These are phyloP conservation scores for Nephrotoma guestfalica DNA, from an alignment of 2,888 invertebrate species.

Conservation along the genomic window DNA sequence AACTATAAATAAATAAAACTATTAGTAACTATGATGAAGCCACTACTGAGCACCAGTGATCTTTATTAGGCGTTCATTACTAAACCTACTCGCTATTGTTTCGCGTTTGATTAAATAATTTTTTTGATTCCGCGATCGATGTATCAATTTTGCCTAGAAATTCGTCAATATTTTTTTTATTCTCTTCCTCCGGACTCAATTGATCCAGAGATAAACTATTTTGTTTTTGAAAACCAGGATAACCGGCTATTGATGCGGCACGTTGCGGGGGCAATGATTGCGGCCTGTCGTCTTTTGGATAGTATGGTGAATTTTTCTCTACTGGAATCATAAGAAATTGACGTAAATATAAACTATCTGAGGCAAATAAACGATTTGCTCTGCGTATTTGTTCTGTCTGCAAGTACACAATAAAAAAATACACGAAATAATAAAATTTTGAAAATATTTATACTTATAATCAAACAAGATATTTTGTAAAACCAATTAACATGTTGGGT, in stretches of 20 bases:
- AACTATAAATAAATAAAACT: slow-evolving; percentile 15
- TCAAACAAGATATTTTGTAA: neutral
- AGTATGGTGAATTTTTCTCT: slow-evolving; percentile 46
- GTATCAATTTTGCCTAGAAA: slow-evolving; percentile 73
- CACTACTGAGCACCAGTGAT: neutral
- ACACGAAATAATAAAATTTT: neutral
- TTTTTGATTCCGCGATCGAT: slow-evolving; percentile 69
- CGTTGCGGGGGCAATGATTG: slow-evolving; percentile 33
- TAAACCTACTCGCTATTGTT: slow-evolving; percentile 56
- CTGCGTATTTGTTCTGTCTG: slow-evolving; percentile 90
- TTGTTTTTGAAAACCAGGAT: slow-evolving; percentile 18
- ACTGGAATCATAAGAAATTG: slow-evolving; percentile 79
- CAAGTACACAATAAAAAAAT: slow-evolving; percentile 20
- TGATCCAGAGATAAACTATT: slow-evolving; percentile 35
- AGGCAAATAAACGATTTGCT: slow-evolving; percentile 80
- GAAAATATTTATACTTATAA: neutral
- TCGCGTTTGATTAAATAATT: slow-evolving; percentile 65
- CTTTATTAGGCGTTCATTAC: slow-evolving; percentile 31
- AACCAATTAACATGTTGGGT: neutral
- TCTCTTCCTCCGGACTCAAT: slow-evolving; percentile 51
- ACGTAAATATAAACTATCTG: slow-evolving; percentile 83
- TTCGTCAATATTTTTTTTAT: slow-evolving; percentile 60
- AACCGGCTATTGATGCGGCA: slow-evolving; percentile 41
- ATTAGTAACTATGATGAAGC: neutral
- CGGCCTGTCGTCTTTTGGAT: slow-evolving; percentile 39